Evolutionary conservation across 2,797 vertebrate genomes (phyloP).

Genomic region (Pantherophis vulpinus): DNA sequence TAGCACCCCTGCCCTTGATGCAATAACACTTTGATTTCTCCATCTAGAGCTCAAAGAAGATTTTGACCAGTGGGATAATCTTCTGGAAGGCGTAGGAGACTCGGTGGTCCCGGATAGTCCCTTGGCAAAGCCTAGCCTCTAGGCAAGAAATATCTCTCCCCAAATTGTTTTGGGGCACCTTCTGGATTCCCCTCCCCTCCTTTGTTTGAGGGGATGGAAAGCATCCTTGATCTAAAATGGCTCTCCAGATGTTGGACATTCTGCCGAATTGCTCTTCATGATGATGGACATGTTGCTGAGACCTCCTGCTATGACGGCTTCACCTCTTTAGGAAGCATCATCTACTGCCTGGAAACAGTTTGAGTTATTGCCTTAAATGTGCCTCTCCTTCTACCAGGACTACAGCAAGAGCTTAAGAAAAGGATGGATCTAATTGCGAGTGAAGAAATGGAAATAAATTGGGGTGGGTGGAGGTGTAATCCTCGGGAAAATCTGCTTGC

Average conservation of each 20-base stretch:
- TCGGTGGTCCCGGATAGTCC: constrained; percentile 54
- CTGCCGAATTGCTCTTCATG: not conserved
- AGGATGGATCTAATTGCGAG: too few relatives aligned
- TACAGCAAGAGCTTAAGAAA: not conserved
- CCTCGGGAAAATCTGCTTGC: not conserved
- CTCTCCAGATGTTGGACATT: not conserved
- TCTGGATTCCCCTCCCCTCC: not conserved
- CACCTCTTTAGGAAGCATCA: not conserved
- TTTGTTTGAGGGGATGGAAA: not conserved
- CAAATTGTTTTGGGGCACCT: not conserved
- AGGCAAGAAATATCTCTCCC: not conserved
- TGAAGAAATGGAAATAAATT: not conserved
- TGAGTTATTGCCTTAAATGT: not conserved
- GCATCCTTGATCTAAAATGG: not conserved
- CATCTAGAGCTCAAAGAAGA: constrained; percentile 64
- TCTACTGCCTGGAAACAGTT: not conserved
- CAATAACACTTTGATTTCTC: constrained; percentile 21
- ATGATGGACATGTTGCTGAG: not conserved
- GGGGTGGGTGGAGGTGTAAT: too few relatives aligned
- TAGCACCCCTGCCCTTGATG: too few relatives aligned
- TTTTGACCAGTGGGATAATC: constrained; percentile 62
- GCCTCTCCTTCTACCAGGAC: not conserved
- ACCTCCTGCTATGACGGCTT: not conserved
- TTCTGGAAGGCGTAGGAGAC: constrained; percentile 66
- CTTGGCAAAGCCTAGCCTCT: constrained; percentile 47